Evolutionary conservation across 2,113 vertebrate species (phyloP).

Genomic region (Pseudonaja textilis): DNA sequence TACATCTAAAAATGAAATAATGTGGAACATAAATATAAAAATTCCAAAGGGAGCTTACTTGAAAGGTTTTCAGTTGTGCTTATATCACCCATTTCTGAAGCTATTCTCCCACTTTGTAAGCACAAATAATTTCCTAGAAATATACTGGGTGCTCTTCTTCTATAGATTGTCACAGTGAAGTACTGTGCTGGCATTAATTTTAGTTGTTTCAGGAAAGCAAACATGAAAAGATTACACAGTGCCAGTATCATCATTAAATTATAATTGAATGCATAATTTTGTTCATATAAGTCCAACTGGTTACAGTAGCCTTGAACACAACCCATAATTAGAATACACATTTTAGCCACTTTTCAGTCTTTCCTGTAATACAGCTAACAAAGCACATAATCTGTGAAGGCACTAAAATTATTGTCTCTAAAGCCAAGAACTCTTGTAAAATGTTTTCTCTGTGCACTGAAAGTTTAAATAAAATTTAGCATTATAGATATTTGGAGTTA

Average conservation of each 20-base stretch:
- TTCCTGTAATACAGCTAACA: background rate
- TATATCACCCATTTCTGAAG: background rate
- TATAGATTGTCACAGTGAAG: background rate
- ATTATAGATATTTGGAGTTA: background rate
- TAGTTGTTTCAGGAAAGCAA: background rate
- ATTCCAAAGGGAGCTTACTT: background rate
- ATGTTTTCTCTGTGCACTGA: background rate
- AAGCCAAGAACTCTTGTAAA: background rate
- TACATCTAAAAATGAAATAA: background rate
- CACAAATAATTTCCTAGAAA: background rate
- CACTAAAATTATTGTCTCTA: background rate
- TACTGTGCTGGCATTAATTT: background rate
- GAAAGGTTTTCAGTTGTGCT: background rate
- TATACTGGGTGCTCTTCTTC: background rate
- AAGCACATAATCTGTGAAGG: constrained; percentile 37
- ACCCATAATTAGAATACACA: background rate
- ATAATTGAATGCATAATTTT: background rate
- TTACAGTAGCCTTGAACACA: background rate
- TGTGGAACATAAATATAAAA: background rate
- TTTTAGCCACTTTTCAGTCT: background rate
- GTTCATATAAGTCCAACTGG: background rate
- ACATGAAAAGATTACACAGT: background rate
- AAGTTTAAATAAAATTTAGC: background rate
- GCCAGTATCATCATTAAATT: background rate
- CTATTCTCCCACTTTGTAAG: background rate